Percentiles rank a stretch among this genome's conserved stretches.
Evolutionary conservation across 2,113 vertebrate species (phyloP).

Genomic region (Callospermophilus lateralis): DNA sequence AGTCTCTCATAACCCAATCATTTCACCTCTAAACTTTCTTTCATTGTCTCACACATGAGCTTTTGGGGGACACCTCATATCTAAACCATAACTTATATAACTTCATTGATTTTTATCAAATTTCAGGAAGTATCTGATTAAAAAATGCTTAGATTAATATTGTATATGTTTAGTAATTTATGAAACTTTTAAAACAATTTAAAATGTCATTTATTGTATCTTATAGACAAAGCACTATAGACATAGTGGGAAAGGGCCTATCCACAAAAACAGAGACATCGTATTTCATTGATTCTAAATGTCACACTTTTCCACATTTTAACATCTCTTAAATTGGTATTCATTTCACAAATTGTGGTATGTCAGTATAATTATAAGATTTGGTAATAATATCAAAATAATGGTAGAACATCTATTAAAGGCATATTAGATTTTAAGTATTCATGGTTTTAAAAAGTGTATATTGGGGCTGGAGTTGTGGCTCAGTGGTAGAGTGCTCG

Average conservation of each 20-base stretch:
- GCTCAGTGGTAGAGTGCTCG: too few relatives aligned
- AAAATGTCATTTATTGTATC: not conserved
- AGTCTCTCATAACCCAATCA: too few relatives aligned
- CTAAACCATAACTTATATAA: not conserved
- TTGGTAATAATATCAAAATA: not conserved
- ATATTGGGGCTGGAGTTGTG: too few relatives aligned
- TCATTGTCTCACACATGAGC: too few relatives aligned
- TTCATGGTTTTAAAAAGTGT: not conserved
- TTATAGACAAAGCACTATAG: not conserved
- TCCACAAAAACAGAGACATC: not conserved
- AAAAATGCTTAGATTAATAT: not conserved
- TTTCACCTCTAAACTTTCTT: too few relatives aligned
- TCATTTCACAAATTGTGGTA: not conserved
- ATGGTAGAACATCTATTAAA: not conserved
- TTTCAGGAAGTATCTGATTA: slow-evolving; percentile 44
- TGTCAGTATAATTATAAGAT: not conserved
- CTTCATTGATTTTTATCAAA: slow-evolving; percentile 44
- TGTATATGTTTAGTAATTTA: not conserved
- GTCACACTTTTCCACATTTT: slow-evolving; percentile 13
- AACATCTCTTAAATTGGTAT: slow-evolving; percentile 22
- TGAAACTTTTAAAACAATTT: slow-evolving; percentile 42
- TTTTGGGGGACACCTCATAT: too few relatives aligned
- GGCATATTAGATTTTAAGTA: not conserved
- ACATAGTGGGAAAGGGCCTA: not conserved
- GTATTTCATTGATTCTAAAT: not conserved